Evolutionary conservation across 2,888 invertebrate genomes (phyloP), one percentile per base, ranked within the genome.

Genomic region (Chymomyza amoena): DNA sequence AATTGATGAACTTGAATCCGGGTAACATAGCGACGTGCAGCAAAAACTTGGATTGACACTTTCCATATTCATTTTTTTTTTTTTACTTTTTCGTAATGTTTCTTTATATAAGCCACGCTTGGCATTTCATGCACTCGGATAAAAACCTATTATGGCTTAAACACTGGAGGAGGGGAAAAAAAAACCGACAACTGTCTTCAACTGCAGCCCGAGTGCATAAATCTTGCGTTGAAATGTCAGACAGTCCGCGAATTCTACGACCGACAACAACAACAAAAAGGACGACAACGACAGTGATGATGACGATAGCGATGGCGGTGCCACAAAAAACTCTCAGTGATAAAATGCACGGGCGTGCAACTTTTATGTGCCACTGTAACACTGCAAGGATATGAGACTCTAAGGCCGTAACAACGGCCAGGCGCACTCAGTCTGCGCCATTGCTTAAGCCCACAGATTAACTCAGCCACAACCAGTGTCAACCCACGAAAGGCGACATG

Each of bases 141-240:
- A 83, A 83, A 83, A 83, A 83, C 83, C 87, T 87, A 83, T 87
- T 83, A 87, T 76, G 60, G 62, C 65, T 59, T 32, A 52, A 32
- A 36, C 32, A 32, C 32, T 32, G 32, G 9, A 32, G 3, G 25
- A 25, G 25, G 56, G 36, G 36, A 15, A 52, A 51, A 28, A 62
- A 45, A 56, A 18, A 87, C 81, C 84, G 82, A 87, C 85, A 84
- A 78, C 87, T 88, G 87, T 88, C 88, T 83, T 84, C 85, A 87
- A 73, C 80, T 87, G 88, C 88, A 88, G 87, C 72, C 79, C 76
- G 73, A 84, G 88, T 87, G 87, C 82, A 85, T 85, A 88, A 85
- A 85, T 85, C 85, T 85, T 85, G 77, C 70, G 81, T 84, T 81
- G 84, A 85, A 86, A 85, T 88, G 88, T 80, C 84, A 87, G 75